phyloP scores from a whole-genome alignment of 2,113 vertebrate genomes.

The Bos indicus region DNA sequence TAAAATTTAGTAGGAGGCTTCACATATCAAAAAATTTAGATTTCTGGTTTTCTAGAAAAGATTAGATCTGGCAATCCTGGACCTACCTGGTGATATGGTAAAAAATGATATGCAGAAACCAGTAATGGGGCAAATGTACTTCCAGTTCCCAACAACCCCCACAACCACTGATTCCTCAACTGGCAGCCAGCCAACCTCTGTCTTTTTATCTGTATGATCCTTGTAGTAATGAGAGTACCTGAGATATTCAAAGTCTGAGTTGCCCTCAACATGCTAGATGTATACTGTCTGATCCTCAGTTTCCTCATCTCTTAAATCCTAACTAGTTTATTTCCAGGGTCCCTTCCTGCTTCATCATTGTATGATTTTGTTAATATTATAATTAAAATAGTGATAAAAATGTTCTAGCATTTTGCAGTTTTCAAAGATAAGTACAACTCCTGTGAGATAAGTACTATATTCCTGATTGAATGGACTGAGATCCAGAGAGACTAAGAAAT shows the following conservation, averaged over 20 bases:
- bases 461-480: background rate
- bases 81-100: background rate
- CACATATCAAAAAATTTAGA: background rate
- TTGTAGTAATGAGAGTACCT: background rate
- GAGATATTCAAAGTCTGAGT: background rate
- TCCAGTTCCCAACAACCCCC: background rate
- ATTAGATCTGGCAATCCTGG: background rate
- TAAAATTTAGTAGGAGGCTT: background rate
- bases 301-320: background rate
- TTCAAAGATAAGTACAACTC: background rate
- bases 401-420: background rate
- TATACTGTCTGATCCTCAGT: background rate
- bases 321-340: background rate
- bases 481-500: background rate
- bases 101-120: background rate
- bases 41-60: background rate
- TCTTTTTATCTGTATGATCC: background rate
- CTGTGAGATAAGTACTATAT: background rate
- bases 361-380: background rate
- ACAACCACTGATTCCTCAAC: background rate
- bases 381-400: background rate
- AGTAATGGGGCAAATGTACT: background rate
- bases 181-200: background rate
- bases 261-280: background rate
- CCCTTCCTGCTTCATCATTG: background rate